Base-by-base conservation (phyloP, 2,888 invertebrate genomes). In the Nudaria mundana region DNA sequence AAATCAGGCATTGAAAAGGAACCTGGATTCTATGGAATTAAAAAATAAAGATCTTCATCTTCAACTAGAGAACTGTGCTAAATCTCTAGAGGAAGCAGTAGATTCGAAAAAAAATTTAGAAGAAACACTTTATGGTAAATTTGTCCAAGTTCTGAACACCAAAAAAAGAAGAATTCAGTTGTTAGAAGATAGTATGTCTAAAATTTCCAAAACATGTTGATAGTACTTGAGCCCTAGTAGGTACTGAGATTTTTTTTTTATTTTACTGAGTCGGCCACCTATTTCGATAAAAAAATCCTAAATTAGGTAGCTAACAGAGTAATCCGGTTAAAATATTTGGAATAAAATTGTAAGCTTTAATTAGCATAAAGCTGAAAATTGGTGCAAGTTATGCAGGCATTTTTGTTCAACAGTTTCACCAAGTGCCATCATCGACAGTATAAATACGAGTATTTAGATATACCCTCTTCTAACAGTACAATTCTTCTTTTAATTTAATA, bases 401-500 rank as follows among this genome's bases (percentile, higher is more conserved):
- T n/a, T n/a, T n/a, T n/a, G n/a, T n/a, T n/a, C n/a, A n/a, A n/a
- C n/a, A n/a, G n/a, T n/a, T n/a, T n/a, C n/a, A n/a, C n/a, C n/a
- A n/a, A n/a, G n/a, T n/a, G n/a, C n/a, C n/a, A n/a, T n/a, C n/a
- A n/a, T n/a, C n/a, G n/a, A n/a, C n/a, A n/a, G n/a, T n/a, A n/a
- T n/a, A n/a, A n/a, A n/a, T n/a, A n/a, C n/a, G n/a, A n/a, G n/a
- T n/a, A n/a, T 7, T 20, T 20, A 7, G 20, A 20, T 20, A 20
- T 20, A 20, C 5, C 8, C 20, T 75, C 68, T 64, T 87, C 80
- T 14, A 88, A 59, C 5, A 74, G 28, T 29, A 69, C 48, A 36
- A 87, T 84, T 48, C 81, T 71, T 40, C 52, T 67, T 48, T 87
- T n/a, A n/a, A n/a, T n/a, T n/a, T n/a, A n/a, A n/a, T n/a, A n/a